Base-by-base conservation (phyloP, 2,797 vertebrate genomes). In the Falco novaeseelandiae region DNA sequence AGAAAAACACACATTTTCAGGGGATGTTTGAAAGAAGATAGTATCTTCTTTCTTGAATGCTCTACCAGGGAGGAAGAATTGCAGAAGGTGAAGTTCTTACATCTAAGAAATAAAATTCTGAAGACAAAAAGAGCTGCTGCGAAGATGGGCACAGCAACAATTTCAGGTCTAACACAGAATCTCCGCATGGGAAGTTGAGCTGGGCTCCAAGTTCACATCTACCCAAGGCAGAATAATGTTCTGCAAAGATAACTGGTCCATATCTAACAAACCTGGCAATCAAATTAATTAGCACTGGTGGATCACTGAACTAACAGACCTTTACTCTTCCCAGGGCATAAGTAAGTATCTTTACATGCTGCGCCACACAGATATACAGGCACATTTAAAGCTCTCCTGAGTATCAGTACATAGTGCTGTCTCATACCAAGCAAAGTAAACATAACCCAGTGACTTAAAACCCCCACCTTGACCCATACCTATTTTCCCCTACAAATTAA, bases 201-300 rank as follows among this genome's bases (percentile, higher is more conserved):
- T 89, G 48, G 57, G 67, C 55, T 95, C 93, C 57, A 92, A 89
- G 48, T 61, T n/a, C 59, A 70, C 59, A 22, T 62, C 73, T 87
- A 25, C 69, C 52, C 4, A 8, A 84, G 49, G 59, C 71, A 94
- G 63, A 80, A 46, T 54, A 79, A 61, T 4, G 12, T 79, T 94
- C 78, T 91, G 84, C 55, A 85, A 78, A 91, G 71, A 57, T 91
- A 89, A 87, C 78, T 51, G 57, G 55, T 85, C 67, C 85, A 77
- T 30, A 49, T 93, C 63, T 89, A 91, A 87, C 84, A 94, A 92
- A 92, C 59, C 65, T 71, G 52, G 89, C 74, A 91, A 91, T 83
- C 61, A 92, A 93, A 93, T 85, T 95, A 93, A 96, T 92, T 92
- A 96, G 80, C 49, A 67, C 36, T 3, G 0, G 79, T 63, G 67